These are phyloP conservation scores for Clarias batrachus DNA, from an alignment of 2,113 vertebrate genomes.

Conservation along the genomic window DNA sequence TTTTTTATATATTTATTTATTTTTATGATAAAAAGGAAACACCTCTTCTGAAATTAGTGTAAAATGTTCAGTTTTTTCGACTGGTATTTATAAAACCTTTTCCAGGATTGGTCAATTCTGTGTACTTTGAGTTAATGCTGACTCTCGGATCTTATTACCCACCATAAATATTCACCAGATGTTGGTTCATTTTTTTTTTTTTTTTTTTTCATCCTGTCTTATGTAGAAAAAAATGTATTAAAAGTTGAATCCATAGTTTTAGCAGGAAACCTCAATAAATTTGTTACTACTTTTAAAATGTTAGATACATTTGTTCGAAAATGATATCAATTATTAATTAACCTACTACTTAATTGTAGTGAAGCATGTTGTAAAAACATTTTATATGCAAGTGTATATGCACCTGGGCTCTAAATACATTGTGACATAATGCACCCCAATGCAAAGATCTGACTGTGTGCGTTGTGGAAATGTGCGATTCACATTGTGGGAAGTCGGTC, in stretches of 20 bases:
- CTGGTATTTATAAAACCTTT: background rate
- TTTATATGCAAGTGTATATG: background rate
- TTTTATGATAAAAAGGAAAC: background rate
- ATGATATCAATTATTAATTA: background rate
- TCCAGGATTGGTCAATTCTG: background rate
- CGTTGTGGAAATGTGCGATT: background rate
- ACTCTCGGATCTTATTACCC: background rate
- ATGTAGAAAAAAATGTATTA: background rate
- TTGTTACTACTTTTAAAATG: background rate
- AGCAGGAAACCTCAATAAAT: background rate
- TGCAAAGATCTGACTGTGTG: background rate
- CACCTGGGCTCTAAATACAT: background rate
- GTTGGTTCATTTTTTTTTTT: background rate
- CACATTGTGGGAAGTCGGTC: background rate
- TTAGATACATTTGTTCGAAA: background rate
- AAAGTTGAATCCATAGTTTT: background rate
- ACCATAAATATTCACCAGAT: background rate
- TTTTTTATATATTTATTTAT: too few species aligned
- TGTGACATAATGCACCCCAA: background rate
- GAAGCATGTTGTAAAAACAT: background rate
- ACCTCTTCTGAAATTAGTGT: background rate
- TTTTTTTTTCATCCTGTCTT: background rate
- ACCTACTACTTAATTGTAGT: background rate
- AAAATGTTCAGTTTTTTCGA: background rate
- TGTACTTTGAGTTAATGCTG: background rate